These are phyloP conservation scores for Fissipunctia ypsillon DNA, from an alignment of 2,888 invertebrate species.

Conservation along the genomic window DNA sequence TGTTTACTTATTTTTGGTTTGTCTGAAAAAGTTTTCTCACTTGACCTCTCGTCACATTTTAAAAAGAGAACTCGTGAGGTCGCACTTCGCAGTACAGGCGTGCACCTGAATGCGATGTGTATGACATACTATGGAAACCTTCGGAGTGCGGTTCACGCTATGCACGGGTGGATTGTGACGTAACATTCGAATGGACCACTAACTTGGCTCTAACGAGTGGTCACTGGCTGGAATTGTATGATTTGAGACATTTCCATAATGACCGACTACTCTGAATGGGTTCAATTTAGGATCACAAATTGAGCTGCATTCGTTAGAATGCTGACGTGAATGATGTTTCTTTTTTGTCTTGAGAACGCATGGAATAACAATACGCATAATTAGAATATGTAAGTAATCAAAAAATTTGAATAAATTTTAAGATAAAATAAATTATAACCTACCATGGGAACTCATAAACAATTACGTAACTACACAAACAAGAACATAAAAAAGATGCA, in stretches of 20 bases:
- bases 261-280: conserved; percentile 24
- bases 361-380: not conserved
- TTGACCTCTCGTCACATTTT: conserved; percentile 15
- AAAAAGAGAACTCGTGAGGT: conserved; percentile 34
- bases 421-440: not conserved
- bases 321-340: not conserved
- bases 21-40: not conserved
- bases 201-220: conserved; percentile 46
- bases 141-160: conserved; percentile 63
- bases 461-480: not conserved
- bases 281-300: conserved; percentile 32
- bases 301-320: conserved; percentile 10
- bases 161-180: conserved; percentile 68
- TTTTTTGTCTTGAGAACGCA: not conserved
- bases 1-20: conserved; percentile 25
- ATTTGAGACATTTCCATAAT: conserved; percentile 50
- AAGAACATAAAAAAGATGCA: not conserved
- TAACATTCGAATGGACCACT: conserved; percentile 61
- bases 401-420: not conserved
- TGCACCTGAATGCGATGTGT: conserved; percentile 64
- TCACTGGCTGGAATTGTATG: conserved; percentile 43
- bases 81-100: conserved; percentile 57
- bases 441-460: not conserved
- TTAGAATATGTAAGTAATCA: not conserved
- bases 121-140: conserved; percentile 69